Evolutionary conservation across 1,140 invertebrate species (phyloP), one percentile per base, ranked within the genome.

Genomic region (Calliphora vicina): DNA sequence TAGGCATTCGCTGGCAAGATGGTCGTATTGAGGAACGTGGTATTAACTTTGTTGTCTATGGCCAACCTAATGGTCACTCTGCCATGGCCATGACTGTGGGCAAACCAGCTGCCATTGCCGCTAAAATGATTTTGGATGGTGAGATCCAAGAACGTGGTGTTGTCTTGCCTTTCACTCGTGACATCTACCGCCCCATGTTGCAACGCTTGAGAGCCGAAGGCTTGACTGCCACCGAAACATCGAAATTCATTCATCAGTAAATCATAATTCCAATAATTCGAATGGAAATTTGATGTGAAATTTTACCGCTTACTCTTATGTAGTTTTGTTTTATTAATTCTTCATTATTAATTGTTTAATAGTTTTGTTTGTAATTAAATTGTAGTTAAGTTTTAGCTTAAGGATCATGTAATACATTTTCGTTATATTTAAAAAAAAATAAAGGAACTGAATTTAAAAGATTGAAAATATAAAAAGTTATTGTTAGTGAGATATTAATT

Each of bases 1-100:
- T 99, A 61, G 95, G 94, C 17, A 97, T 99, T 84, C 93, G 95
- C 72, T 99, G 98, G 97, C 96, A 97, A 1, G 96, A 99, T 88
- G 95, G 95, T 13, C 94, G 93, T 85, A 92, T 93, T 82, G 98
- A 99, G 92, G 90, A 93, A 25, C 94, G 97, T 81, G 95, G 97
- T 50, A 97, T 99, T 78, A 98, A 97, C 87, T 93, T 99, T 90
- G 97, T 99, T 0, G 94, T 96, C 42, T 99, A 99, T 86, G 99
- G 99, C 0, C 96, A 98, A 78, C 90, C 91, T 0, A 92, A 93
- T 83, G 96, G 96, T 17, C 96, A 97, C 88, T 99, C 98, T 0
- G 99, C 99, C 6, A 99, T 99, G 99, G 97, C 98, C 0, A 95
- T 97, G 87, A 99, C 97, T 20, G 99, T 99, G 8, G 98, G 99